Conservation (phyloP, 2,113 vertebrate genomes). For the Abramis brama region DNA sequence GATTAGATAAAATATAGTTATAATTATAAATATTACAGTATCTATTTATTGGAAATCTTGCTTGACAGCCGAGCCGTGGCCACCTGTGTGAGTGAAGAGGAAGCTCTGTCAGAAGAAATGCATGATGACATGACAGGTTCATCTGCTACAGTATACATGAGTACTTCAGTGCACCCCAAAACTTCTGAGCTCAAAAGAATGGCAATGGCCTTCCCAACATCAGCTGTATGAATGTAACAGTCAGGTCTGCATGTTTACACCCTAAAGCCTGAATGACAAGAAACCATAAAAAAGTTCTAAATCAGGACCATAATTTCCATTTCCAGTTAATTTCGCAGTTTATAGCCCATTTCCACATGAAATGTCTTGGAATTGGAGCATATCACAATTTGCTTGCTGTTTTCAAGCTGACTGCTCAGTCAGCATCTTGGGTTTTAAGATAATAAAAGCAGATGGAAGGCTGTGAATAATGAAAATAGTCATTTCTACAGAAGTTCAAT, state of each 20-base stretch:
- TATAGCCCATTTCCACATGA: constrained; percentile 72
- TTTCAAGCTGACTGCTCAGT: constrained; percentile 73
- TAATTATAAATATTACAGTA: too few species aligned
- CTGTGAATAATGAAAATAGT: constrained; percentile 69
- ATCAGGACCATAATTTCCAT: background rate
- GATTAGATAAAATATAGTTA: too few species aligned
- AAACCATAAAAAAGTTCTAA: constrained; percentile 7
- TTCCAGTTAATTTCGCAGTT: constrained; percentile 66
- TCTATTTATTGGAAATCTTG: too few species aligned
- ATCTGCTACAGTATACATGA: background rate
- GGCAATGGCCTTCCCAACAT: background rate
- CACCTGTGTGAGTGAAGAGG: background rate
- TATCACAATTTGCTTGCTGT: constrained; percentile 69
- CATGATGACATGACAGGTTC: background rate
- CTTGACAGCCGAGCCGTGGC: too few species aligned
- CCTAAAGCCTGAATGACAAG: background rate
- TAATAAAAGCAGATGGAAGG: constrained; percentile 59
- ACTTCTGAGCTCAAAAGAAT: too few species aligned
- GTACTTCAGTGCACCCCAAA: background rate
- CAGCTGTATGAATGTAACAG: background rate
- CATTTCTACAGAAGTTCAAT: constrained; percentile 60
- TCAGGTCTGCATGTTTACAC: background rate
- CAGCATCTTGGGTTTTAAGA: constrained; percentile 60
- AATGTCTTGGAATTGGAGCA: constrained; percentile 60
- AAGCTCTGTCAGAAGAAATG: background rate